These are phyloP conservation scores for Numenius phaeopus DNA, from an alignment of 2,797 vertebrate genomes.

Conservation along the genomic window DNA sequence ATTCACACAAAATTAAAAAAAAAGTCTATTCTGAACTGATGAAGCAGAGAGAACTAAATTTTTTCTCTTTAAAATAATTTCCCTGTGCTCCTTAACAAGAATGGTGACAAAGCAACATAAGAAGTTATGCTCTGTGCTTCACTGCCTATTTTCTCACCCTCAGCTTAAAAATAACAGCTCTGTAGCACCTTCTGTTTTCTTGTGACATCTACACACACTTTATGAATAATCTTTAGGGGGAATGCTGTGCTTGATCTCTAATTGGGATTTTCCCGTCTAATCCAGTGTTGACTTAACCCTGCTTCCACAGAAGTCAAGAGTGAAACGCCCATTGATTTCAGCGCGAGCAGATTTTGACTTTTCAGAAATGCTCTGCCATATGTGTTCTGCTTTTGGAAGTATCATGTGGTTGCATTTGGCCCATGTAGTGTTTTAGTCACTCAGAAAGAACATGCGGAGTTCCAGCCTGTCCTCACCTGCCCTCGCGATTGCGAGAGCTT, in stretches of 20 bases:
- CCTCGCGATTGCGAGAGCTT: slow-evolving; percentile 28
- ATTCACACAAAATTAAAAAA: background rate
- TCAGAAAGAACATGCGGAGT: slow-evolving; percentile 35
- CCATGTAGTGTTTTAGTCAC: slow-evolving; percentile 63
- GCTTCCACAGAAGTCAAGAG: slow-evolving; percentile 22
- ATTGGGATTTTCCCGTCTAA: slow-evolving; percentile 44
- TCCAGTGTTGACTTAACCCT: slow-evolving; percentile 34
- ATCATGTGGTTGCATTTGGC: slow-evolving; percentile 66
- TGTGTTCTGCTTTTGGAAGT: slow-evolving; percentile 55
- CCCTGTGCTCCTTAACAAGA: background rate
- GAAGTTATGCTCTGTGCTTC: slow-evolving; percentile 10
- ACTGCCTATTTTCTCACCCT: slow-evolving; percentile 55
- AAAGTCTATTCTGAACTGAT: background rate
- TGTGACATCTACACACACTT: background rate
- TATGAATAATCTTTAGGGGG: slow-evolving; percentile 48
- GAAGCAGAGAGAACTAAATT: background rate
- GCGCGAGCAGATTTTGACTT: slow-evolving; percentile 59
- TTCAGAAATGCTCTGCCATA: slow-evolving; percentile 63
- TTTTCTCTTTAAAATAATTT: slow-evolving; percentile 18
- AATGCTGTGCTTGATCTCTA: background rate
- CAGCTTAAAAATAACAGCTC: slow-evolving; percentile 68
- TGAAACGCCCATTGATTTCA: slow-evolving; percentile 39
- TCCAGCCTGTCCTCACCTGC: slow-evolving; percentile 70
- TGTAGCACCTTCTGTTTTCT: slow-evolving; percentile 67
- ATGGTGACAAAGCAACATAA: slow-evolving; percentile 29